Percentiles rank a stretch among this genome's conserved stretches.
phyloP scores from a whole-genome alignment of 2,888 invertebrate genomes.

The Drosophila tripunctata region DNA sequence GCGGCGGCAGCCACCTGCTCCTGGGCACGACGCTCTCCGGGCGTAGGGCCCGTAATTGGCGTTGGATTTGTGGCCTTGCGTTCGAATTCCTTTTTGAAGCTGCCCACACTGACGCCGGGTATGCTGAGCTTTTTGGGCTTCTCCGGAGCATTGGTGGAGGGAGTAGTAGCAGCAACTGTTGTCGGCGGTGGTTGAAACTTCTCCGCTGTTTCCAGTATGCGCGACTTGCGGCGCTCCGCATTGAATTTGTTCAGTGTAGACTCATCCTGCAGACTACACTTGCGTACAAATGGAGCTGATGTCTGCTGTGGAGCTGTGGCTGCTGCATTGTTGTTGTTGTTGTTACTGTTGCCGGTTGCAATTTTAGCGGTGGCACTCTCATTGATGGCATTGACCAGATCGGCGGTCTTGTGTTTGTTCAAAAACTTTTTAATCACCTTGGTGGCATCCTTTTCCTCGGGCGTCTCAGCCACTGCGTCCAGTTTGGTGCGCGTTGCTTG shows the following conservation, averaged over 20 bases:
- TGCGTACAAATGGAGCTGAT: constrained; percentile 75
- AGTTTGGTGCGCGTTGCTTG: constrained; percentile 74
- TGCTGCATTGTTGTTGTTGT: constrained; percentile 18
- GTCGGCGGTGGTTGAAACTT: constrained; percentile 87
- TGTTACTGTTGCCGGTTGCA: constrained; percentile 17
- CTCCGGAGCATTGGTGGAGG: constrained; percentile 67
- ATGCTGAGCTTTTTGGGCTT: constrained; percentile 93
- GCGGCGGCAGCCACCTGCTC: constrained; percentile 78
- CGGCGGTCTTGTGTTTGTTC: constrained; percentile 84
- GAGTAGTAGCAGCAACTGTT: constrained; percentile 7
- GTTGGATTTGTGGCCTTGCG: constrained; percentile 88
- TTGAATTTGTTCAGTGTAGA: constrained; percentile 83
- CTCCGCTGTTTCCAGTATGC: constrained; percentile 89
- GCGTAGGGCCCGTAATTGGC: constrained; percentile 82
- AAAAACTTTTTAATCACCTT: constrained; percentile 84
- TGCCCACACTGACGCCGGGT: constrained; percentile 92
- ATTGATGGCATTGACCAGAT: constrained; percentile 83
- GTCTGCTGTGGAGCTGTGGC: constrained; percentile 20
- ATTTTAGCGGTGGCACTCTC: constrained; percentile 53
- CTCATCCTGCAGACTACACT: constrained; percentile 84
- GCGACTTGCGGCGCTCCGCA: constrained; percentile 87
- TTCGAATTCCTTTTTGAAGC: constrained; percentile 94
- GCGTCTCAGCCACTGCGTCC: constrained; percentile 79
- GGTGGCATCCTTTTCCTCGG: constrained; percentile 82
- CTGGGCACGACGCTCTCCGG: constrained; percentile 79